Evolutionary conservation across 2,888 invertebrate species (phyloP).

Genomic region (Drosophila acutilabella): DNA sequence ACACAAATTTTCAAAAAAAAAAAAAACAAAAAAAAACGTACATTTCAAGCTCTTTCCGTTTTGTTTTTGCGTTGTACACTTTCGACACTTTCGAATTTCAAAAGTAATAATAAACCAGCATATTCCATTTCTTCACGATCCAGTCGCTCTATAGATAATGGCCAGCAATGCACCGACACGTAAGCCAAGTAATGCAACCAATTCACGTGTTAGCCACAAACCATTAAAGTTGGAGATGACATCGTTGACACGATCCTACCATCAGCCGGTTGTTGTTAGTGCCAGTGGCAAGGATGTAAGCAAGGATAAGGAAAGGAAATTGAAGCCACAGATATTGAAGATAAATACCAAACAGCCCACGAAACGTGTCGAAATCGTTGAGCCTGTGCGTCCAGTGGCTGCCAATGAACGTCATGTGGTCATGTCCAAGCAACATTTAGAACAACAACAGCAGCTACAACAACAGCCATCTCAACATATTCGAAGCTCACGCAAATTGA

Average conservation of each 20-base stretch:
- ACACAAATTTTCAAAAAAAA: not conserved
- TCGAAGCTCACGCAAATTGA: slow-evolving; percentile 21
- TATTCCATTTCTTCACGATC: slow-evolving; percentile 1
- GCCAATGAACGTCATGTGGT: slow-evolving; percentile 21
- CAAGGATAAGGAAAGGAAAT: slow-evolving; percentile 33
- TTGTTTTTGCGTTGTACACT: slow-evolving; percentile 22
- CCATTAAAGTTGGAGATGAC: slow-evolving; percentile 33
- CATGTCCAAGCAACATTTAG: slow-evolving; percentile 12
- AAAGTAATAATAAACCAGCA: slow-evolving; percentile 11
- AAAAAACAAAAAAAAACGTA: slow-evolving; percentile 1
- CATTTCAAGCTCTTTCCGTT: slow-evolving; percentile 16
- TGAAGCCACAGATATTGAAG: slow-evolving; percentile 10
- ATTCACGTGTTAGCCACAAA: slow-evolving; percentile 30
- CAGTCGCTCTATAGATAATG: slow-evolving; percentile 20
- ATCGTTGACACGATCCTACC: slow-evolving; percentile 9
- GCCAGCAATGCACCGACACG: slow-evolving; percentile 35
- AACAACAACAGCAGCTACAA: not conserved
- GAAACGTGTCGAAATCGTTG: slow-evolving; percentile 28
- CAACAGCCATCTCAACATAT: not conserved
- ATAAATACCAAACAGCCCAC: slow-evolving; percentile 7
- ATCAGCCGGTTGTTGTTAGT: slow-evolving; percentile 16
- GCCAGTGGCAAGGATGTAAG: slow-evolving; percentile 36
- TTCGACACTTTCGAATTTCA: slow-evolving; percentile 29
- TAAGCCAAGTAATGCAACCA: slow-evolving; percentile 27
- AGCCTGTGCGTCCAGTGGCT: not conserved